Evolutionary conservation across 37 sponge, comb jelly and placozoan genomes (phyloP).

Genomic region (Tethya wilhelma): DNA sequence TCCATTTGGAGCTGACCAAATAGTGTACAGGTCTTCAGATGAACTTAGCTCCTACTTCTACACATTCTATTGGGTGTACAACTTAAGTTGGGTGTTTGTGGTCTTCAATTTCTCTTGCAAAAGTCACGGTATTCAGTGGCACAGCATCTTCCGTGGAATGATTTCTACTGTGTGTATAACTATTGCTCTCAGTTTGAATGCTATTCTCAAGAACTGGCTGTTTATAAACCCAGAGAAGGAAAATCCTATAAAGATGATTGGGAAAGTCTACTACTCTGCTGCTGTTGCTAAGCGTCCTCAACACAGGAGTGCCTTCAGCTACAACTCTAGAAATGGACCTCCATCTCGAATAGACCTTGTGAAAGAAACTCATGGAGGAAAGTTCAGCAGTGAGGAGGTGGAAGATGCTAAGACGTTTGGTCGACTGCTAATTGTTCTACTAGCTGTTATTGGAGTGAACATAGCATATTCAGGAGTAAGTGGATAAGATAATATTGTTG

Average conservation of each 20-base stretch:
- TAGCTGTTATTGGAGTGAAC: not conserved
- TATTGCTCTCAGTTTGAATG: conserved; percentile 23
- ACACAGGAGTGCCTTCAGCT: conserved; percentile 23
- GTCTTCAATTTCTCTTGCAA: not conserved
- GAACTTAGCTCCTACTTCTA: conserved; percentile 61
- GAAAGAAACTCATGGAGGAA: conserved; percentile 34
- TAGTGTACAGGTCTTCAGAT: conserved; percentile 26
- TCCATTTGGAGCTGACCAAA: conserved; percentile 59
- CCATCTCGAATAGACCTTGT: conserved; percentile 33
- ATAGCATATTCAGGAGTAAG: conserved; percentile 31
- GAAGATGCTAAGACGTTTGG: conserved; percentile 48
- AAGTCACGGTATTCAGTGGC: too few species aligned
- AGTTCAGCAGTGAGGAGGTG: conserved; percentile 32
- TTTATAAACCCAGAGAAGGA: not conserved
- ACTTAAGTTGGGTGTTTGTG: conserved; percentile 15
- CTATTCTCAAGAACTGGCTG: not conserved
- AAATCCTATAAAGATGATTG: conserved; percentile 48
- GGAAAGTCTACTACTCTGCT: conserved; percentile 59
- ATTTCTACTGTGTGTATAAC: not conserved
- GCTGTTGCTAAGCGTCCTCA: conserved; percentile 43
- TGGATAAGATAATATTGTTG: not conserved
- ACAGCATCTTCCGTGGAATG: not conserved
- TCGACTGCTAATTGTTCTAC: conserved; percentile 1
- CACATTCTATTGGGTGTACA: conserved; percentile 68
- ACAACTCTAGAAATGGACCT: not conserved